Evolutionary conservation across 2,797 vertebrate genomes (phyloP).

Genomic region (Vipera latastei): DNA sequence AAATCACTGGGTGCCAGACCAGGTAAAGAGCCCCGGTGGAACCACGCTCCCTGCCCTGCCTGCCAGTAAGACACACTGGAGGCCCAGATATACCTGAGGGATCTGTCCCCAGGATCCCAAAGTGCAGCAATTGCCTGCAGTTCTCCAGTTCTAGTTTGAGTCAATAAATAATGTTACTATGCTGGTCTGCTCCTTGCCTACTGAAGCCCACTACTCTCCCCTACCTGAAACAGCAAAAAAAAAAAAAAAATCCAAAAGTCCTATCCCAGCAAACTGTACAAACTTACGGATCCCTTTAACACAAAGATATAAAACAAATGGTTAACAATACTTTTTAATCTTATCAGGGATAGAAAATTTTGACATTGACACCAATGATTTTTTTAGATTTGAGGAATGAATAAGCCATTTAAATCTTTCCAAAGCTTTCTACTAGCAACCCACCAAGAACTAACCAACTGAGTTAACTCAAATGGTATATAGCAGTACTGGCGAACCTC

Average conservation of each 20-base stretch:
- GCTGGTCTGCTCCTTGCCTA: no score
- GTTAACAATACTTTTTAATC: background rate
- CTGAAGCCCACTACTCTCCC: background rate
- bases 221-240: no score
- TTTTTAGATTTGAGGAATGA: background rate
- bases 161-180: no score
- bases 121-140: no score
- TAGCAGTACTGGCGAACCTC: background rate
- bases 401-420: background rate
- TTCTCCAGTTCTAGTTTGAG: no score
- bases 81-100: no score
- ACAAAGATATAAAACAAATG: background rate
- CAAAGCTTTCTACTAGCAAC: background rate
- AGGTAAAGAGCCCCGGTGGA: no score
- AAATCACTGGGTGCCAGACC: no score
- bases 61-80: no score
- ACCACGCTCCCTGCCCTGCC: no score
- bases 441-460: background rate
- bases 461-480: background rate
- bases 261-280: background rate
- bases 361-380: background rate
- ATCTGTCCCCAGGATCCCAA: no score
- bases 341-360: background rate
- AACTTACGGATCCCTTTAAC: background rate
- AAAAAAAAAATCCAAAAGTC: background rate